phyloP scores from a whole-genome alignment of 2,797 vertebrate genomes.

The Phrynocephalus vlangalii region DNA sequence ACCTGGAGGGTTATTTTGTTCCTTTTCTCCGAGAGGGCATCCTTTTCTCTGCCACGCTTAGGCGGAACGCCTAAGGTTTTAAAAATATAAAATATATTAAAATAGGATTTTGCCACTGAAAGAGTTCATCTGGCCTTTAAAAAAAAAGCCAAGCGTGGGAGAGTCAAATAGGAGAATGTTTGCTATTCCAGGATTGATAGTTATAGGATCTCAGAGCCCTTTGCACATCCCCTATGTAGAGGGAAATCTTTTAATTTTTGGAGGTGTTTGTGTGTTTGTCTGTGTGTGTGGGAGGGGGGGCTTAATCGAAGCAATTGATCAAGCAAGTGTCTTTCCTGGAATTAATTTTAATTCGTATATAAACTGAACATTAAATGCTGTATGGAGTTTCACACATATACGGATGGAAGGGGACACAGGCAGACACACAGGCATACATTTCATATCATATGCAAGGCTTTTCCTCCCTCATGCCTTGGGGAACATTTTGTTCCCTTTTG shows the following conservation, averaged over 20 bases:
- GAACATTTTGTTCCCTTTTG: conserved; percentile 33
- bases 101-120: neutral
- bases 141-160: neutral
- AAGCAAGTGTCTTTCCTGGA: neutral
- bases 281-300: too few species aligned
- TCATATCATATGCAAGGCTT: neutral
- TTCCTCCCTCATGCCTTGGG: conserved; percentile 24
- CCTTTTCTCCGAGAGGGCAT: too few species aligned
- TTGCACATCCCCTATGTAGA: neutral
- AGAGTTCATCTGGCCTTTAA: neutral
- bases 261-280: too few species aligned
- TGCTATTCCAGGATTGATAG: neutral
- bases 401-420: too few species aligned
- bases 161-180: neutral
- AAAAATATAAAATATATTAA: neutral
- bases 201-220: neutral
- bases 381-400: neutral
- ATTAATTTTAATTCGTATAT: conserved; percentile 13
- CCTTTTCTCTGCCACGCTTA: neutral
- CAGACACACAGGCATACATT: neutral
- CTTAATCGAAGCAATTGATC: neutral
- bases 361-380: neutral
- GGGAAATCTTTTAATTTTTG: neutral
- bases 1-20: too few species aligned
- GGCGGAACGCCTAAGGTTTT: conserved; percentile 39